Base-by-base conservation (phyloP, 1,140 invertebrate species). In the Wiebesia pumilae region DNA sequence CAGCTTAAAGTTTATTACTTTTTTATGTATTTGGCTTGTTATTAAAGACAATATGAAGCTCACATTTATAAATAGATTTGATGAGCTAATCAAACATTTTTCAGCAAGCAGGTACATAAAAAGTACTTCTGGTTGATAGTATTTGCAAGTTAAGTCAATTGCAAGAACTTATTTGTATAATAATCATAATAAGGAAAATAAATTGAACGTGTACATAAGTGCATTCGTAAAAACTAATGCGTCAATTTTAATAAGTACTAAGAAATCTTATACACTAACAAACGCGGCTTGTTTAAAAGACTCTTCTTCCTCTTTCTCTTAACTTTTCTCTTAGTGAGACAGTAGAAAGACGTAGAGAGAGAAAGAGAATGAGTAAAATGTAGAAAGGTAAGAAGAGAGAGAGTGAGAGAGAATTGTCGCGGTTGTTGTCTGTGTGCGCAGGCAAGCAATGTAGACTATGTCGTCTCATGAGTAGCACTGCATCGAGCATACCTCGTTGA, bases 161-260 rank as follows among this genome's bases (percentile, higher is more conserved):
- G 19, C 24, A n/a, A 75, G 27, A 75, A 43, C 24, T 19, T n/a
- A 75, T 47, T 47, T 73, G 43, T 27, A 38, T 58, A 78, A 65
- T 75, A 73, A 58, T 33, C 62, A 33, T 58, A 79, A 79, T 19
- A 79, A 58, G 40, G 51, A 82, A 51, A 43, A 65, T 81, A 54
- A 81, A 83, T 27, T 27, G 47, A 83, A 81, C 35, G 24, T 35
- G 47, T 16, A n/a, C 6, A 62, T 30, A 54, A 58, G 30, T 40
- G 33, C n/a, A 78, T 67, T 75, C 51, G 43, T 65, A 84, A 79
- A 73, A 85, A 73, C 51, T 16, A 65, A 75, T 47, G 51, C 69
- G 51, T 86, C 79, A 82, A 82, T 86, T 86, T 86, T 86, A 86
- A 86, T 86, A 82, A 86, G 79, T 86, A 86, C 84, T 71, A 71